Base-by-base conservation (phyloP, 1,140 invertebrate genomes). In the Scaptomyza pallida region DNA sequence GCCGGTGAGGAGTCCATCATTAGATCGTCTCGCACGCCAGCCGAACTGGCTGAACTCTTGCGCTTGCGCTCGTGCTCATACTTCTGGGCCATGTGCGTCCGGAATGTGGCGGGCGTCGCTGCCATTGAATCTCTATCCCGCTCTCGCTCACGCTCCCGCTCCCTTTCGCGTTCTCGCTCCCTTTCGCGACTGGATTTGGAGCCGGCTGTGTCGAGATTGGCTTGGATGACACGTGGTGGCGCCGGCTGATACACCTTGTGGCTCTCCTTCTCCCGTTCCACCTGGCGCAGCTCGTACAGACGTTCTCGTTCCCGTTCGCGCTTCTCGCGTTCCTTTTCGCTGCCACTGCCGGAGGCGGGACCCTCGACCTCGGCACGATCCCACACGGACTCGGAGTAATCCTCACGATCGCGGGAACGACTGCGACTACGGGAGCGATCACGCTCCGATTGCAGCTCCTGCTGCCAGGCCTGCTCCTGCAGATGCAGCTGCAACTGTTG, bases 21-120 rank as follows among this genome's bases (percentile, higher is more conserved):
- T 23, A 70, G 64, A 37, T 86, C 81, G 41, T 83, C 79, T 6
- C 79, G 95, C 0, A 95, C 96, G 2, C 94, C 93, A 3, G 95
- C 95, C 10, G 95, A 96, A 48, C 94, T 94, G n/a, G 94, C 94
- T 73, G 95, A 93, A 75, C 95, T 93, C 72, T 96, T 95, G 0
- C 94, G 92, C 78, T 96, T 95, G 5, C 93, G 92, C 91, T 95
- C 92, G 91, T 95, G 78, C 93, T 95, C 92, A 82, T 92, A 83
- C 92, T 93, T 83, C 92, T 94, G 83, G 90, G 91, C 92, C 93
- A 94, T 94, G 71, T 95, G 94, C 1, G 94, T 95, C 71, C 94
- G 93, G 76, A 95, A 95, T 1, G 94, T 95, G 0, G 94, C 93
- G 26, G 91, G 63, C 92, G 61, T 93, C 0, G 6, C 26, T 41